Percentiles rank a stretch among this genome's conserved stretches.
These are phyloP conservation scores for Illadopsis cleaveri DNA, from an alignment of 2,113 vertebrate genomes.

Conservation along the genomic window DNA sequence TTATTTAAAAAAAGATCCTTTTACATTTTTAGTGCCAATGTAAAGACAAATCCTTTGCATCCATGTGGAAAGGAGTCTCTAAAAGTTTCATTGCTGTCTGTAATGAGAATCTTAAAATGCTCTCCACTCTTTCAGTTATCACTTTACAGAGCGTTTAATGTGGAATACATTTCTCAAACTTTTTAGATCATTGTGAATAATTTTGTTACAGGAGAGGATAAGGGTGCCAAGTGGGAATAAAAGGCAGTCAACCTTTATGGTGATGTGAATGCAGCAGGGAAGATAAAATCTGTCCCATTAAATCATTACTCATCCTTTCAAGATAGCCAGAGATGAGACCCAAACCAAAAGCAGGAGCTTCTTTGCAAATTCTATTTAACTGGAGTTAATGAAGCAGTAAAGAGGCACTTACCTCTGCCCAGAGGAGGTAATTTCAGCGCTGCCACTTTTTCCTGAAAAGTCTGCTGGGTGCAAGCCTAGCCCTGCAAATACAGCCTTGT, in stretches of 20 bases:
- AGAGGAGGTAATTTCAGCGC: not conserved
- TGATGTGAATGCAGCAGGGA: not conserved
- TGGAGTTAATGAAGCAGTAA: not conserved
- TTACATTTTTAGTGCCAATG: not conserved
- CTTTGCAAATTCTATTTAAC: constrained; percentile 33
- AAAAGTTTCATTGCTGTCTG: not conserved
- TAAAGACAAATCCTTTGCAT: constrained; percentile 26
- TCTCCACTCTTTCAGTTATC: not conserved
- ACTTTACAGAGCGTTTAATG: constrained; percentile 23
- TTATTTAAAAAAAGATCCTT: not conserved
- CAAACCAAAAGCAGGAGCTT: constrained; percentile 5
- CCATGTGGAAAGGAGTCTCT: not conserved
- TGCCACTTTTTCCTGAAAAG: not conserved
- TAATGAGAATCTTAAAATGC: constrained; percentile 17
- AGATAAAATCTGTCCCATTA: constrained; percentile 38
- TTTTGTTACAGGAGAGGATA: not conserved
- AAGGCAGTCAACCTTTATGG: not conserved
- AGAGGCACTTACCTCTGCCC: not conserved
- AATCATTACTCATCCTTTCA: constrained; percentile 41
- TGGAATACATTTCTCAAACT: not conserved
- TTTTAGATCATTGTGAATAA: constrained; percentile 3
- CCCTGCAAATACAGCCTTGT: not conserved
- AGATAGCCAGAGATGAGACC: not conserved
- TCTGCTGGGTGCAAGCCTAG: not conserved
- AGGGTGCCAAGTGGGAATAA: not conserved